These are phyloP conservation scores for Onychorhynchus coronatus DNA, from an alignment of 2,113 vertebrate species.

Conservation along the genomic window DNA sequence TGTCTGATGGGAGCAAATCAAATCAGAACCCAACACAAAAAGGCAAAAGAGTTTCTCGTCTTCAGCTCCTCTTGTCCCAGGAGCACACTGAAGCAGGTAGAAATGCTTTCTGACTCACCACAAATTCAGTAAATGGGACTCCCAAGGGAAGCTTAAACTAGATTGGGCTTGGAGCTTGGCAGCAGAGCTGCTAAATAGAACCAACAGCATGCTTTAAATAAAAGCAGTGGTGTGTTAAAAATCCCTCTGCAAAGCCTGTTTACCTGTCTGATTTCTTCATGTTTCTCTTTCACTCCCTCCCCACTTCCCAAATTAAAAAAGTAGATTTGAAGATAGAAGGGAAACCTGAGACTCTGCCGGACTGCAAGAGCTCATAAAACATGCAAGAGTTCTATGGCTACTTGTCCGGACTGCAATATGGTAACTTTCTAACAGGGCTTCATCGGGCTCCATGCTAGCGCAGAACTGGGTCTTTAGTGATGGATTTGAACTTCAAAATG, in stretches of 20 bases:
- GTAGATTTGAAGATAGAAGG: background rate
- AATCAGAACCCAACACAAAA: background rate
- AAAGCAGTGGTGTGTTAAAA: slow-evolving; percentile 4
- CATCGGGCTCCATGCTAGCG: background rate
- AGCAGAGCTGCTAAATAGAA: slow-evolving; percentile 7
- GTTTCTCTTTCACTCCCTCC: background rate
- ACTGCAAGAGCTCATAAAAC: background rate
- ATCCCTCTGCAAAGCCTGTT: background rate
- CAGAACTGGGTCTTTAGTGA: background rate
- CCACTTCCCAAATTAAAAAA: background rate
- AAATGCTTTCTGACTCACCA: slow-evolving; percentile 5
- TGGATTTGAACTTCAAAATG: background rate
- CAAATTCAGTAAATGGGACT: background rate
- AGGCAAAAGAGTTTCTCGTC: background rate
- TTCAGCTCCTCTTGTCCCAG: background rate
- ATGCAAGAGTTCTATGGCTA: rapidly evolving
- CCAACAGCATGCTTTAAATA: slow-evolving; percentile 14
- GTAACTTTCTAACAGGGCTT: background rate
- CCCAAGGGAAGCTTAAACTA: background rate
- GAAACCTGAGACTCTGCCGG: background rate
- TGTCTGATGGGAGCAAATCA: background rate
- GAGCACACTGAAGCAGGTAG: background rate
- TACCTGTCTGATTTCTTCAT: background rate
- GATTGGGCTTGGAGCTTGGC: background rate
- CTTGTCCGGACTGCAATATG: background rate